phyloP scores from a whole-genome alignment of 1,140 invertebrate genomes.

The Halotydeus destructor region DNA sequence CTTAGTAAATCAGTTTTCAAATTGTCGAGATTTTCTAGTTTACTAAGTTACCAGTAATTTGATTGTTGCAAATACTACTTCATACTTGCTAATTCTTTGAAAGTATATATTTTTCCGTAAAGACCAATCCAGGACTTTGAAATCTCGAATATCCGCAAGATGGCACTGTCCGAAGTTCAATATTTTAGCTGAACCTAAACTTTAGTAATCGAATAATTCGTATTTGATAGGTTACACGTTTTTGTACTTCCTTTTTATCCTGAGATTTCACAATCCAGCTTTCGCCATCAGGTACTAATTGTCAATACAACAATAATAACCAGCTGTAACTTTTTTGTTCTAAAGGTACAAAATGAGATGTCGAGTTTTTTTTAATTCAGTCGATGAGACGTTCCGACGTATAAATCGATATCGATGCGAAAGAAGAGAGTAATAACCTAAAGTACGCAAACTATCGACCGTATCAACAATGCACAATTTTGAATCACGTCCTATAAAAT shows the following conservation, averaged over 20 bases:
- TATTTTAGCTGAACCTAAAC: not conserved
- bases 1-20: not conserved
- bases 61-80: not conserved
- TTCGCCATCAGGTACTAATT: too few relatives aligned
- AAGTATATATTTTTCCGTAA: conserved; percentile 5
- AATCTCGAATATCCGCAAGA: not conserved
- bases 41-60: not conserved
- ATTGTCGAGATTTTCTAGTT: not conserved
- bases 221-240: not conserved
- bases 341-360: too few relatives aligned
- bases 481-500: too few relatives aligned
- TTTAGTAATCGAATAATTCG: not conserved
- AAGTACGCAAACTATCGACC: too few relatives aligned
- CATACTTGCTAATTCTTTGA: conserved; percentile 7
- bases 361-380: too few relatives aligned
- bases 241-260: not conserved
- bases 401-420: too few relatives aligned
- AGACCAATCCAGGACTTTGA: not conserved
- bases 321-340: too few relatives aligned
- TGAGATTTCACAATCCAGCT: not conserved
- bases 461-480: too few relatives aligned
- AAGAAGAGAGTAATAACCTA: too few relatives aligned
- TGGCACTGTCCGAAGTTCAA: not conserved
- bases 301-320: too few relatives aligned
- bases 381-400: too few relatives aligned